phyloP scores from a whole-genome alignment of 53 echinoderm and acorn worm genomes.

The Astropecten irregularis region DNA sequence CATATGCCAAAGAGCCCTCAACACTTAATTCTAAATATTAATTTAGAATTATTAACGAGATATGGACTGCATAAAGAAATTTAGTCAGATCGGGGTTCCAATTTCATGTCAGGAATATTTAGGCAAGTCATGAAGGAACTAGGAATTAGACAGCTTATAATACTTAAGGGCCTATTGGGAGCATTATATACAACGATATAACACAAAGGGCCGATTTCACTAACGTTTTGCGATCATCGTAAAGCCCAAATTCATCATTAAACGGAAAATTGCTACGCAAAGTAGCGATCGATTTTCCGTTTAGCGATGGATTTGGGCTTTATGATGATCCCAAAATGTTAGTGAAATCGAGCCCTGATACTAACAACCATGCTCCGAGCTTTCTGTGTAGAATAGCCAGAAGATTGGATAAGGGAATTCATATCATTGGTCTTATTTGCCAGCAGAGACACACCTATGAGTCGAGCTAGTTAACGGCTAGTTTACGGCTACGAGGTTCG shows the following conservation, averaged over 20 bases:
- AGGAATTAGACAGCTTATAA: constrained; percentile 56
- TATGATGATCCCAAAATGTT: no score
- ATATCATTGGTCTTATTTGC: constrained; percentile 31
- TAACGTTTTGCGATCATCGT: no score
- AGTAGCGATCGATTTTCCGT: no score
- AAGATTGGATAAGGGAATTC: constrained; percentile 65
- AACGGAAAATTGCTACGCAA: no score
- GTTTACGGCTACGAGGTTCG: constrained; percentile 11
- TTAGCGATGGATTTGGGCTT: no score
- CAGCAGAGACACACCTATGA: constrained; percentile 35
- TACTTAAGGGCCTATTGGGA: no score
- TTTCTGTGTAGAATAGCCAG: constrained; percentile 17
- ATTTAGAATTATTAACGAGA: constrained; percentile 61
- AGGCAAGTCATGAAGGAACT: constrained; percentile 47
- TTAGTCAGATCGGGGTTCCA: constrained; percentile 64
- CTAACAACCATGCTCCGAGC: constrained; percentile 54
- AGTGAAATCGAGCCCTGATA: no score
- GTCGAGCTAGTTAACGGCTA: constrained; percentile 41
- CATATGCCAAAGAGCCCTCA: no score
- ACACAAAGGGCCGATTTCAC: no score
- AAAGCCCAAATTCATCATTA: no score
- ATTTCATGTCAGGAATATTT: constrained; percentile 65
- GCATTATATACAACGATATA: no score
- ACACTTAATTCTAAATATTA: no score
- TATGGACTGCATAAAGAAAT: constrained; percentile 63